Evolutionary conservation across 2,797 vertebrate genomes (phyloP), one percentile per base, ranked within the genome.

Genomic region (Aplochiton taeniatus): DNA sequence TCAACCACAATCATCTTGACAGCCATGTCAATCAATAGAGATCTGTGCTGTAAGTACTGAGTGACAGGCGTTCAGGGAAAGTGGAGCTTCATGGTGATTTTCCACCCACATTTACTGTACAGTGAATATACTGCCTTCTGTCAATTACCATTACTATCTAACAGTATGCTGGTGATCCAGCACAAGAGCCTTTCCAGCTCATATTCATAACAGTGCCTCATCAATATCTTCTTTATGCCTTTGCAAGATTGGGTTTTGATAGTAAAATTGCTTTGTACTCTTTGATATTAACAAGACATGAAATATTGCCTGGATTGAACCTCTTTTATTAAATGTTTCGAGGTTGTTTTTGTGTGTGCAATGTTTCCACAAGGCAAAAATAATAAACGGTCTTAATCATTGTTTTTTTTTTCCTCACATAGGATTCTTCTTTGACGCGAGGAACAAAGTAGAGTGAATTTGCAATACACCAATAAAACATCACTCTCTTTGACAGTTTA

Each of bases 401-500:
- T 58, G 64, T 55, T 64, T 73, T 64, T 72, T 60, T 75, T 77
- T 77, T 53, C 73, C 73, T 69, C 70, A 61, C 62, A 46, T 63
- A 75, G 69, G 74, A 74, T 76, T 83, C 66, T 70, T 81, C 74
- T 18, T 80, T 85, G 77, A 84, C 83, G 77, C 77, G 68, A 78
- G 68, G 81, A 48, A 66, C 74, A 87, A 89, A 89, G 75, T 73
- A 70, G 85, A 87, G 87, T 83, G 85, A 67, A 68, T 78, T 80
- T 85, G 85, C 69, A 72, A 84, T 81, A 81, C 73, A 73, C 77
- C 84, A 84, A 85, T 87, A 85, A 83, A 64, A 74, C 65, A 65
- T 88, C 85, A 84, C 61, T 88, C 86, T 85, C 82, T 76, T 65
- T 85, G 87, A 85, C 87, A 87, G 70, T 86, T 88, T 82, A 85